Base-by-base conservation (phyloP, 2,888 invertebrate genomes). In the Lasius fuliginosus region DNA sequence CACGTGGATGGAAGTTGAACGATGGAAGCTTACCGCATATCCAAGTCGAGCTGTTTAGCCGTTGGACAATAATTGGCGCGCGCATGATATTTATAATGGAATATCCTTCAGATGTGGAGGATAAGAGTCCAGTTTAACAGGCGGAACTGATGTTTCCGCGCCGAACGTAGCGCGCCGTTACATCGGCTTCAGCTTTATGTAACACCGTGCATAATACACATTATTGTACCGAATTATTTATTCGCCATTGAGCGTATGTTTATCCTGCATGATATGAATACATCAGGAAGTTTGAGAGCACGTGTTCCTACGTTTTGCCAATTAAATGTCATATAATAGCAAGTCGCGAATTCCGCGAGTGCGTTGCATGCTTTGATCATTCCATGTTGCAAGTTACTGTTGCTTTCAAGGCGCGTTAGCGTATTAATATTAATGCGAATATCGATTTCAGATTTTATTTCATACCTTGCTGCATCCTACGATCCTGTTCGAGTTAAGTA, bases 311-410 rank as follows among this genome's bases (percentile, higher is more conserved):
- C 12, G 42, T 56, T 79, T 71, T 60, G 36, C 58, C 71, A 46
- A 71, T 60, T 60, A 71, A 69, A 71, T 71, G 46, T 71, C 79
- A n/a, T 42, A 23, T 60, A 69, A 69, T 79, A 46, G 83, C 82
- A 40, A 73, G 68, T 83, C 60, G 81, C 76, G 56, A 77, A 79
- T 69, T 73, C 75, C 75, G 42, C 33, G 79, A 81, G 79, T 86
- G 69, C 86, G 65, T 87, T 86, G 86, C 74, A 81, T n/a, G 75
- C 56, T 74, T 86, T 36, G n/a, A 40, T 33, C 27, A 49, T 30
- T 62, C 33, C 6, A 30, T 42, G 15, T 69, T 27, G 33, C 71
- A 46, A 12, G 58, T 30, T 62, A 60, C 36, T 60, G 42, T 69
- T 46, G 69, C 60, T 69, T 12, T 60, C 33, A 11, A 49, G 12